A percentile compares a stretch with the other conserved stretches of the same genome.
Evolutionary conservation across 2,113 vertebrate species (phyloP).

Genomic region (Hemichromis elongatus): DNA sequence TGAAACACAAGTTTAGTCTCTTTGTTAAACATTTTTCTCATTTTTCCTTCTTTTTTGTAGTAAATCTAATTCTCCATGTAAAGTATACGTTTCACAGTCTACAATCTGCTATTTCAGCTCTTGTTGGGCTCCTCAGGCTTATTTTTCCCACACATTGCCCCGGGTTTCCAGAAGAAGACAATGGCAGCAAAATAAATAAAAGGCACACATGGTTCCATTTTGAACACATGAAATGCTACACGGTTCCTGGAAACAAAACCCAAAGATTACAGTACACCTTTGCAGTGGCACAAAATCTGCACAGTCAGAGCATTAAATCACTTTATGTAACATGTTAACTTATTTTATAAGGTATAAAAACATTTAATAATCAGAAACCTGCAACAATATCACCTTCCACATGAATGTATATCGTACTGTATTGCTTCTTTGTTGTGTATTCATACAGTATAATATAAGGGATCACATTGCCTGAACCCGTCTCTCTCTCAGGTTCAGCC

Average conservation of each 20-base stretch:
- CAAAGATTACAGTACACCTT: not conserved
- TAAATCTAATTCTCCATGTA: not conserved
- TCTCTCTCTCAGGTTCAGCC: conserved; percentile 25
- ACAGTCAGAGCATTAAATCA: not conserved
- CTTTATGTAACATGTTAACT: not conserved
- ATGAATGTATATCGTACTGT: not conserved
- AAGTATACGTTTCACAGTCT: conserved; percentile 19
- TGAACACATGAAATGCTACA: not conserved
- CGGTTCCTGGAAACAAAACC: not conserved
- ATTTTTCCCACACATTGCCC: too few species aligned
- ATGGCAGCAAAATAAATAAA: not conserved
- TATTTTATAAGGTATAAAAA: not conserved
- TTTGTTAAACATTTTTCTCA: not conserved
- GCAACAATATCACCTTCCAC: not conserved
- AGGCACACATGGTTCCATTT: not conserved
- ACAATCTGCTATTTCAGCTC: not conserved
- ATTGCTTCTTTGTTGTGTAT: not conserved
- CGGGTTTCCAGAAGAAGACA: not conserved
- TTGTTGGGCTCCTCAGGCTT: not conserved
- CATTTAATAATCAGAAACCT: not conserved
- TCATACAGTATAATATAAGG: not conserved
- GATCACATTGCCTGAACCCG: not conserved
- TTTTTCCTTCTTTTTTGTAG: not conserved
- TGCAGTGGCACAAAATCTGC: not conserved
- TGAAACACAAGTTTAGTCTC: not conserved